Percentiles rank a stretch among this genome's conserved stretches.
Conservation (phyloP, 2,113 vertebrate genomes). For the Pagrus major region DNA sequence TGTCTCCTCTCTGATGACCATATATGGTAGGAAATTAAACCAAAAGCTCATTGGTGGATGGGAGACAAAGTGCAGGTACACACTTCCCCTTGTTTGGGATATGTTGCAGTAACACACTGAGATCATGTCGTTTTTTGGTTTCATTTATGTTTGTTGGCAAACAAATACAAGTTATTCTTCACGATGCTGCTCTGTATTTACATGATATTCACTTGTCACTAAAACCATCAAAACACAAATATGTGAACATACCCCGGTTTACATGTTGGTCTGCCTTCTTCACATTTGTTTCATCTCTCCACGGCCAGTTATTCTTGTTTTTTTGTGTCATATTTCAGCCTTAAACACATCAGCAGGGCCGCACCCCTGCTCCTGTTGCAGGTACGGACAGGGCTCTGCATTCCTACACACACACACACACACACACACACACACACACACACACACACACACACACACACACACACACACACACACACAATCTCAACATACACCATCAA, state of each 20-base stretch:
- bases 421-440: slow-evolving; percentile 34
- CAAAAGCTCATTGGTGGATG: slow-evolving; percentile 70
- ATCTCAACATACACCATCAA: background rate
- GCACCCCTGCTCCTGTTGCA: slow-evolving; percentile 58
- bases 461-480: background rate
- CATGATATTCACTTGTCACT: background rate
- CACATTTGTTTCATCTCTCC: background rate
- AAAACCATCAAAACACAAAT: background rate
- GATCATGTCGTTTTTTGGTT: background rate
- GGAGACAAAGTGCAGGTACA: slow-evolving; percentile 48
- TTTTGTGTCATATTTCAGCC: slow-evolving; percentile 27
- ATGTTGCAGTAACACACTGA: background rate
- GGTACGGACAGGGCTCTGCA: slow-evolving; percentile 59
- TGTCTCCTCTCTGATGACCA: slow-evolving; percentile 67
- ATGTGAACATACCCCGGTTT: background rate
- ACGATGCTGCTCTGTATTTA: background rate
- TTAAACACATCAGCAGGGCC: slow-evolving; percentile 43
- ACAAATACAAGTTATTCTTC: background rate
- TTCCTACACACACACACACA: slow-evolving; percentile 44
- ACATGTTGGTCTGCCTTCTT: background rate
- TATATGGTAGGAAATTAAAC: slow-evolving; percentile 77
- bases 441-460: background rate
- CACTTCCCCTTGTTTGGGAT: slow-evolving; percentile 37
- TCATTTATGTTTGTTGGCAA: background rate
- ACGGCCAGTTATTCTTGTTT: background rate